Evolutionary conservation across 2,113 vertebrate genomes (phyloP).

Genomic region (Tupaia chinensis): DNA sequence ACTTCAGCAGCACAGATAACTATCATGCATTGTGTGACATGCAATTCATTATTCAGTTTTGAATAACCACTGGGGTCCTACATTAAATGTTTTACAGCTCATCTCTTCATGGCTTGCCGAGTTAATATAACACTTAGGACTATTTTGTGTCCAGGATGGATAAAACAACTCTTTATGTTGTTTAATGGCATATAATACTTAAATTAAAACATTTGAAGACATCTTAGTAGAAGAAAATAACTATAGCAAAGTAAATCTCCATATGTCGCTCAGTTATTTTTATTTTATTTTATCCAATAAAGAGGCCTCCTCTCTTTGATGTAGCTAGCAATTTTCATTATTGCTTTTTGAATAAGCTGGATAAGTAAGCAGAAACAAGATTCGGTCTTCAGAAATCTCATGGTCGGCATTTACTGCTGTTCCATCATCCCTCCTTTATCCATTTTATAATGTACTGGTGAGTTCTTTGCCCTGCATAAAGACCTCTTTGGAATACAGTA

Average conservation of each 20-base stretch:
- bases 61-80: conserved; percentile 75
- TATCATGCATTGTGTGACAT: conserved; percentile 81
- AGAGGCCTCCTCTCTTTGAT: conserved; percentile 61
- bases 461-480: conserved; percentile 58
- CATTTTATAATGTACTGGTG: conserved; percentile 9
- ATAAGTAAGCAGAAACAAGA: conserved; percentile 12
- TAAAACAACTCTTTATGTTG: conserved; percentile 12
- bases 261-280: conserved; percentile 32
- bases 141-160: conserved; percentile 51
- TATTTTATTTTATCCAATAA: conserved; percentile 51
- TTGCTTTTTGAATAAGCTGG: conserved; percentile 48
- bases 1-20: conserved; percentile 86
- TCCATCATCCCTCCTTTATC: background rate
- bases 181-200: conserved; percentile 53
- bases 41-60: conserved; percentile 81
- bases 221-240: conserved; percentile 52
- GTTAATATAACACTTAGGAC: conserved; percentile 68
- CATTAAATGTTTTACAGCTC: conserved; percentile 84
- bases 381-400: conserved; percentile 50
- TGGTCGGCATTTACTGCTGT: background rate
- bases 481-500: conserved; percentile 74
- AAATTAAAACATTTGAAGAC: conserved; percentile 49
- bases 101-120: conserved; percentile 70
- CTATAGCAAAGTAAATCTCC: conserved; percentile 19
- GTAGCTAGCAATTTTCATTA: conserved; percentile 55